Conservation (phyloP, 2,888 invertebrate genomes). For the Agonopterix heracliana region DNA sequence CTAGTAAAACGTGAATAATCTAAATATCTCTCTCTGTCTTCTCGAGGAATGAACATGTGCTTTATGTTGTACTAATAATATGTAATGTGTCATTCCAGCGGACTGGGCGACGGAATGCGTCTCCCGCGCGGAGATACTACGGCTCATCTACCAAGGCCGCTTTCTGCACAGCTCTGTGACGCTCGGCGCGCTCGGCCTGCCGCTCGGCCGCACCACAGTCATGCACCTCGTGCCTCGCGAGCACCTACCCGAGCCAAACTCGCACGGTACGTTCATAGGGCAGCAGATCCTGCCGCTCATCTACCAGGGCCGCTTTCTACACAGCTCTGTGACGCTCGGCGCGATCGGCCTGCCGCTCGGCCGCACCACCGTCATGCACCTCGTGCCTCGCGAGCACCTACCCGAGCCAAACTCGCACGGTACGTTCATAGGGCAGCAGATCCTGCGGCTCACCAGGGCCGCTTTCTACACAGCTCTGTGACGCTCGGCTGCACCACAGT, state of each 20-base stretch:
- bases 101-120: constrained; percentile 98
- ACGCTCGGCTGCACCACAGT: constrained; percentile 99
- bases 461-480: constrained; percentile 99
- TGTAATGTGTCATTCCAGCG: constrained; percentile 63
- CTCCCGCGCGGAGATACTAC: constrained; percentile 96
- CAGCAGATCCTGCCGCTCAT: constrained; percentile 36
- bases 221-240: constrained; percentile 99
- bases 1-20: no score
- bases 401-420: constrained; percentile 99
- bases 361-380: constrained; percentile 99
- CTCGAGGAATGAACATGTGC: no score
- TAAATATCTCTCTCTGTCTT: no score
- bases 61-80: no score
- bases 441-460: constrained; percentile 98
- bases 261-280: constrained; percentile 81
- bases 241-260: constrained; percentile 99
- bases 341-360: no score
- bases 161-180: constrained; percentile 99
- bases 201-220: constrained; percentile 98
- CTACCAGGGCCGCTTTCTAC: constrained; percentile 85
- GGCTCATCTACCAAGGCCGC: constrained; percentile 99
- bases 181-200: constrained; percentile 96
- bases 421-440: constrained; percentile 82
- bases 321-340: constrained; percentile 99
- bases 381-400: constrained; percentile 98